Base-by-base conservation (phyloP, 2,797 vertebrate genomes). In the Macropodus opercularis region DNA sequence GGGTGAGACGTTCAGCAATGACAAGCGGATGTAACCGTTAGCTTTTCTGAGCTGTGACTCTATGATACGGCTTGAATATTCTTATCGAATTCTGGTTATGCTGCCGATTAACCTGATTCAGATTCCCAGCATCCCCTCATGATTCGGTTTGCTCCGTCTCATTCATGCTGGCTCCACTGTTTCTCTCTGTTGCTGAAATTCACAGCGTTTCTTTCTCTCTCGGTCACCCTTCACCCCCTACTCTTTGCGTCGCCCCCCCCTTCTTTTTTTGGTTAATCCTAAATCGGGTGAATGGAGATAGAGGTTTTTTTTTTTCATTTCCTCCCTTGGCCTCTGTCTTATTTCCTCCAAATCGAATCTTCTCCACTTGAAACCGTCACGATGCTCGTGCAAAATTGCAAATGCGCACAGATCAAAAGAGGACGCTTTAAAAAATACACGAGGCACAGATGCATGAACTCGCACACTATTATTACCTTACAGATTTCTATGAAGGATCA, bases 381-480 rank as follows among this genome's bases (percentile, higher is more conserved):
- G 59, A 70, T n/a, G 22, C 50, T 59, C 34, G 55, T 59, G 59
- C n/a, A 52, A 71, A 75, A 56, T 54, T 29, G 27, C 60, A 39
- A 57, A 42, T 21, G 5, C 51, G 70, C 60, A 69, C 43, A 63
- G 47, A 63, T 39, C 48, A 18, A 66, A 69, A 48, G 40, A 53
- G 29, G 71, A 63, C 6, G 39, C 65, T 50, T 34, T 57, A n/a
- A 80, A 91, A 91, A 80, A 86, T 77, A 89, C 84, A 76, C 81
- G 79, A 83, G n/a, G 77, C 82, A 89, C 84, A 84, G 87, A 88
- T 24, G 50, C 87, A 87, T 85, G 83, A 81, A 90, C 83, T 77
- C 87, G 89, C 87, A 85, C 87, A 91, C 72, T 53, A 63, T 61
- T 23, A 79, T 79, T 70, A 61, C 53, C 74, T 24, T 34, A 77